Conservation (phyloP, 2,113 vertebrate species). For the Hipposideros armiger region DNA sequence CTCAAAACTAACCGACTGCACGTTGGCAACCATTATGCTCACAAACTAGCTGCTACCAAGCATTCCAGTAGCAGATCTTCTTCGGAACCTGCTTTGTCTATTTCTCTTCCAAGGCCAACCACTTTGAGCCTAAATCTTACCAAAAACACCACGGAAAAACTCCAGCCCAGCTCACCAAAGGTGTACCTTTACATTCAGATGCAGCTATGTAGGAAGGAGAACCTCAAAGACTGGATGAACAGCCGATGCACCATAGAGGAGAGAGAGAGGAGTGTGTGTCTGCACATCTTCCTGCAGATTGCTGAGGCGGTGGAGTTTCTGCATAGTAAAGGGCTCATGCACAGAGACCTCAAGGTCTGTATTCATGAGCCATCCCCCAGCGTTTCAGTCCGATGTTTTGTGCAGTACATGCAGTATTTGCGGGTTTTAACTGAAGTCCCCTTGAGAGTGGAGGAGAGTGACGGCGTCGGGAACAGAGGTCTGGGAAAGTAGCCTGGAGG, state of each 20-base stretch:
- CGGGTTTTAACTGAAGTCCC: neutral
- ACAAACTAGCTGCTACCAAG: constrained; percentile 75
- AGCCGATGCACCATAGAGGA: constrained; percentile 92
- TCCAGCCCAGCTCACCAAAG: constrained; percentile 93
- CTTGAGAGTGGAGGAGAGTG: neutral
- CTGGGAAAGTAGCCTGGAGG: neutral
- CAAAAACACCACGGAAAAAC: constrained; percentile 83
- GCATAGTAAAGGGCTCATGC: constrained; percentile 98
- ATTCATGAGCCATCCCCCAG: neutral
- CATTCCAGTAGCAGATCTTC: constrained; percentile 76
- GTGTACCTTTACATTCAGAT: constrained; percentile 99
- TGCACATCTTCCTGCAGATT: constrained; percentile 98
- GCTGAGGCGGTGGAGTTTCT: constrained; percentile 97
- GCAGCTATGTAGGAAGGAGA: constrained; percentile 99
- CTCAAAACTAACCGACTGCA: constrained; percentile 68
- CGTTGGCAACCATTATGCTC: constrained; percentile 67
- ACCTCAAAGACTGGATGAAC: constrained; percentile 99
- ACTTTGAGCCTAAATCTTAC: constrained; percentile 91
- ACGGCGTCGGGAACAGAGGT: neutral
- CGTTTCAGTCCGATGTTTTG: neutral
- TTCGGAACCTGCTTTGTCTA: constrained; percentile 85
- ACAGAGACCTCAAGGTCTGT: constrained; percentile 98
- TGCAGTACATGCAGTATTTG: neutral
- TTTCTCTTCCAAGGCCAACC: constrained; percentile 92
- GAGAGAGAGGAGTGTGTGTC: constrained; percentile 92